Conservation (phyloP, 1,140 invertebrate genomes). For the Helicoverpa zea region DNA sequence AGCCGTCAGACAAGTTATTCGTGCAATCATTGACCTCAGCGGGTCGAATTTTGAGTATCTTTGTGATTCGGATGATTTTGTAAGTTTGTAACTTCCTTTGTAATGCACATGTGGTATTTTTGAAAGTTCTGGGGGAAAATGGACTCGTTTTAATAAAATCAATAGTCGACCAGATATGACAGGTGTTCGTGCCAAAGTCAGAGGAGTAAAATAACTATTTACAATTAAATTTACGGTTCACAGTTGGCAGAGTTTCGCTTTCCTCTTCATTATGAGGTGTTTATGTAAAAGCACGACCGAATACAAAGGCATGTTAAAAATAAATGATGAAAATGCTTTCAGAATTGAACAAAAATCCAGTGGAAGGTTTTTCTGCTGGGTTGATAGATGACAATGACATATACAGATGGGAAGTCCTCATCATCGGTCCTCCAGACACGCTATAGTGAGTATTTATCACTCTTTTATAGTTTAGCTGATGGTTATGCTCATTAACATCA, state of each 20-base stretch:
- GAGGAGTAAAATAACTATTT: conserved; percentile 54
- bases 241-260: conserved; percentile 68
- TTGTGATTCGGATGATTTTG: conserved; percentile 56
- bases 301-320: neutral
- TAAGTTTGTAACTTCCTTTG: conserved; percentile 48
- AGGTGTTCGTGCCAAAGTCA: conserved; percentile 70
- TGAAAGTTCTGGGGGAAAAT: conserved; percentile 8
- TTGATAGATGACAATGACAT: conserved; percentile 99
- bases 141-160: conserved; percentile 71
- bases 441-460: conserved; percentile 93
- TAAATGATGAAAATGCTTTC: conserved; percentile 80
- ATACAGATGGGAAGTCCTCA: conserved; percentile 99
- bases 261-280: conserved; percentile 53
- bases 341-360: conserved; percentile 99
- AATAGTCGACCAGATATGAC: conserved; percentile 75
- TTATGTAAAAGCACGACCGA: conserved; percentile 18
- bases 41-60: conserved; percentile 77
- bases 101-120: conserved; percentile 32
- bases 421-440: conserved; percentile 99
- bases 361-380: conserved; percentile 99
- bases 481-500: neutral
- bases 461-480: neutral
- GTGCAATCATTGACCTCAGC: conserved; percentile 84
- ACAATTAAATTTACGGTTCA: conserved; percentile 61
- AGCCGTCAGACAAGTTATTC: conserved; percentile 73